Evolutionary conservation across 2,888 invertebrate genomes (phyloP), one percentile per base, ranked within the genome.

Genomic region (Lasius fuliginosus): DNA sequence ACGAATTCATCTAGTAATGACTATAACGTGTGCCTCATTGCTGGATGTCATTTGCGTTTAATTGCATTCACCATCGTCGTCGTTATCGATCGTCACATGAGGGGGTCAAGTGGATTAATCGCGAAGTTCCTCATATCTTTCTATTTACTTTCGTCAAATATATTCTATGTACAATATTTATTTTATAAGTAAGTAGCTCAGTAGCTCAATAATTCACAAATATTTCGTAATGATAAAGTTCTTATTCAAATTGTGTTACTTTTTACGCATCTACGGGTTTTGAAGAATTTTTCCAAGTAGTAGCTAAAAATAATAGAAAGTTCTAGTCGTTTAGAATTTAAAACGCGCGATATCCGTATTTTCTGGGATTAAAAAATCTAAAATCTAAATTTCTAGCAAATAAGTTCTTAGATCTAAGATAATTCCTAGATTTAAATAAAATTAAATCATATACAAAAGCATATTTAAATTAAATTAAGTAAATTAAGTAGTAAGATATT

Each of bases 11-110:
- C 79, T 67, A 27, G 74, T 75, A 77, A 88, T 82, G 71, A 87
- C 74, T 69, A 68, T 40, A 62, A 73, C 64, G 64, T 58, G 71
- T 68, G 83, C 74, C 73, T 79, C 82, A 83, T 58, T 84, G 85
- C 86, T 83, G 84, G 73, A 76, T 82, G 90, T 88, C 86, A 67
- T 83, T 89, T 56, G 84, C 90, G 89, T 69, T 90, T 88, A 90
- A 90, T 90, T 88, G 90, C 88, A 84, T 86, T 74, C 84, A 79
- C 67, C 71, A 85, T 46, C 65, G 74, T 77, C 68, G 53, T 56
- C 82, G 83, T 65, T 90, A 90, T 90, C 84, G 90, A 90, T 90
- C 89, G 85, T 68, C 74, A 15, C 79, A 77, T 79, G 85, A n/a
- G 65, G 33, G 83, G 87, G 87, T 87, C 87, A 85, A 83, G 86